Conservation (phyloP, 53 echinoderm and acorn worm genomes). For the Pentamera pediparva region DNA sequence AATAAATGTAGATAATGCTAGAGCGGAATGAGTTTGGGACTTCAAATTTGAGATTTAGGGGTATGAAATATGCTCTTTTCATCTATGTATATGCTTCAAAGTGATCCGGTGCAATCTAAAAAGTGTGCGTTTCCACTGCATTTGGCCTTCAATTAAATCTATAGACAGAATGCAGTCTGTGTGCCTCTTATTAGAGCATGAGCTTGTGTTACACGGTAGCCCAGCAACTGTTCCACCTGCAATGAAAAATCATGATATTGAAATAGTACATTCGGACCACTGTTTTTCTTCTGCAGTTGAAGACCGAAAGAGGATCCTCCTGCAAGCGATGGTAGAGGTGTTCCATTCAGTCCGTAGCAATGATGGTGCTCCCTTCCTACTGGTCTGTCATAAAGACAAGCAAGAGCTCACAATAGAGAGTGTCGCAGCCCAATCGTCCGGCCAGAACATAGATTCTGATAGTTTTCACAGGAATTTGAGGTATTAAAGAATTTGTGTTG, state of each 20-base stretch:
- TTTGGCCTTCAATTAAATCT: too few relatives aligned
- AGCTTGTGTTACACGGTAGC: too few relatives aligned
- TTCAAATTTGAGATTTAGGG: too few relatives aligned
- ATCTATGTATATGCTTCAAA: too few relatives aligned
- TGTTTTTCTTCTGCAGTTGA: slow-evolving; percentile 43
- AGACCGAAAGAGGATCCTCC: slow-evolving; percentile 61
- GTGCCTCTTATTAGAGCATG: too few relatives aligned
- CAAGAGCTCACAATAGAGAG: slow-evolving; percentile 88
- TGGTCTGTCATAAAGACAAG: slow-evolving; percentile 82
- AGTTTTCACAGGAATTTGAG: slow-evolving; percentile 81
- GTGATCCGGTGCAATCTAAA: too few relatives aligned
- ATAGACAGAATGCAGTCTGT: too few relatives aligned
- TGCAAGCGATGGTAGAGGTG: slow-evolving; percentile 70
- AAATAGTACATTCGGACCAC: neutral
- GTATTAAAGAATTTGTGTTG: slow-evolving; percentile 34
- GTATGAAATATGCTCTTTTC: too few relatives aligned
- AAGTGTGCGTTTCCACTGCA: too few relatives aligned
- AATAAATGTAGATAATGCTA: too few relatives aligned
- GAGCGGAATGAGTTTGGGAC: too few relatives aligned
- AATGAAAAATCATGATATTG: neutral
- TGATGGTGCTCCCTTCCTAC: slow-evolving; percentile 31
- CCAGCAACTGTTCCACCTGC: too few relatives aligned
- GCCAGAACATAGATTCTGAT: slow-evolving; percentile 49
- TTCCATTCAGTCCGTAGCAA: slow-evolving; percentile 61
- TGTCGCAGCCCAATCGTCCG: slow-evolving; percentile 64